Percentiles rank a stretch among this genome's conserved stretches.
phyloP scores from a whole-genome alignment of 2,888 invertebrate species.

The Folsomia manolachei region DNA sequence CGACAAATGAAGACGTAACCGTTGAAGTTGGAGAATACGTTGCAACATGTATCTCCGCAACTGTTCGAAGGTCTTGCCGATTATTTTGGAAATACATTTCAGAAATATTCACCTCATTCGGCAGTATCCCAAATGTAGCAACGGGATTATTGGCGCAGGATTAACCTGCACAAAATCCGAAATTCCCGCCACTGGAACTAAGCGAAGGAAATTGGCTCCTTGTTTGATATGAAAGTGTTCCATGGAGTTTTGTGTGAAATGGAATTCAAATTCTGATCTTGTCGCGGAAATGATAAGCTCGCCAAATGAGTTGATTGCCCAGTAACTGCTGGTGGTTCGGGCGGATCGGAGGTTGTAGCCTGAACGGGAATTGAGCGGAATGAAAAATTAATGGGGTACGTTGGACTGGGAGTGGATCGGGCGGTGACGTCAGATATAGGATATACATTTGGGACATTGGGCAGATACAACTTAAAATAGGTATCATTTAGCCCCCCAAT shows the following conservation, averaged over 20 bases:
- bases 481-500: no score
- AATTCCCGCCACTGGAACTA: neutral
- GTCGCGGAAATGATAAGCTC: neutral
- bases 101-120: neutral
- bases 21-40: neutral
- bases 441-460: no score
- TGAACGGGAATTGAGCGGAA: neutral
- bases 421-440: neutral
- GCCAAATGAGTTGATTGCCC: neutral
- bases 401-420: neutral
- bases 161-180: neutral
- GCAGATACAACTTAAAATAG: no score
- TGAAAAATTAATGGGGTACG: neutral
- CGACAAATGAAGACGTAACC: neutral
- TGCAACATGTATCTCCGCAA: neutral
- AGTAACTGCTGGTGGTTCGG: neutral
- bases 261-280: neutral
- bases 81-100: neutral
- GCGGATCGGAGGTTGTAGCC: neutral
- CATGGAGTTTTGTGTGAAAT: neutral
- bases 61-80: neutral
- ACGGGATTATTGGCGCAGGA: neutral
- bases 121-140: neutral
- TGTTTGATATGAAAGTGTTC: neutral
- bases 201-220: neutral